Base-by-base conservation (phyloP, 2,797 vertebrate genomes). In the Bradypodion ventrale region DNA sequence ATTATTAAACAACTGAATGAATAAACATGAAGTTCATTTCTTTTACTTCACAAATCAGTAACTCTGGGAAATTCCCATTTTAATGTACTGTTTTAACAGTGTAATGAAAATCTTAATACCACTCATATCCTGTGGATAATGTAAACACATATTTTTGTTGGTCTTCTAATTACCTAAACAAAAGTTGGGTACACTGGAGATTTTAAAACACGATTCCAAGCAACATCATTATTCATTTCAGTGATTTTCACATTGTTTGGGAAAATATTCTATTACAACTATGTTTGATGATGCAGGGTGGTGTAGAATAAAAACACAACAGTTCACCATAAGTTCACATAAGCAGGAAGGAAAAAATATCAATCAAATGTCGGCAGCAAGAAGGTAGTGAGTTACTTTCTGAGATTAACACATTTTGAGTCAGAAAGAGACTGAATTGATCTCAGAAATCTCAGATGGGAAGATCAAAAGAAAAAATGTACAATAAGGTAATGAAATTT, bases 21-120 rank as follows among this genome's bases (percentile, higher is more conserved):
- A 80, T 52, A 88, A 94, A 88, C 0, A 1, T 19, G 76, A 87
- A 92, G 75, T 89, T 90, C 37, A 88, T 91, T n/a, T 87, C 91
- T 90, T 92, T 93, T 44, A 89, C 59, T 93, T 88, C 87, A 60
- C 37, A 92, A 92, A 85, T 90, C 78, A 89, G 82, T 74, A 90
- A 78, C 88, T 90, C 65, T 75, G 76, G 82, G 66, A 90, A 76
- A 90, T 89, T 90, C 90, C 79, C 70, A 89, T 85, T 93, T 90
- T 92, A 92, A 85, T 49, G 46, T 49, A 8, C 91, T 83, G 32
- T 86, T 93, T 84, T 85, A 73, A 66, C 0, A 0, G 74, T 82
- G 87, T 76, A 82, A 86, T 80, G 79, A 59, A 52, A 87, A 89
- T 37, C 40, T 91, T 89, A 91, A 78, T 44, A 89, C 80, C 66